Evolutionary conservation across 2,113 vertebrate species (phyloP), one percentile per base, ranked within the genome.

Genomic region (Lagopus leucura): DNA sequence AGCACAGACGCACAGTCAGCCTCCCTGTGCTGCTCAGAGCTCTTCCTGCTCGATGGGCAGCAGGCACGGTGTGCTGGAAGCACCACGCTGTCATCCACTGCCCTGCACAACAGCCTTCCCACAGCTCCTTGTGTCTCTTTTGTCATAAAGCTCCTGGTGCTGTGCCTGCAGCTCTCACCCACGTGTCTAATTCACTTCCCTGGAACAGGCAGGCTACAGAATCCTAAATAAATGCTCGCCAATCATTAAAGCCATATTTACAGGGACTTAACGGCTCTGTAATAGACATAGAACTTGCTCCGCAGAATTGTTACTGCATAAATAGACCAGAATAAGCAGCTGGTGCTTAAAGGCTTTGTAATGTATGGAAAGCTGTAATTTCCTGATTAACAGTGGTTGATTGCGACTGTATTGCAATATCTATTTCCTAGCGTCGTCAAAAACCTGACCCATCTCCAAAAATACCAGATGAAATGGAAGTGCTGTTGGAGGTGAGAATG

Each of bases 271-370:
- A 94, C 50, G 82, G 95, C 88, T 87, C 88, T 10, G 47, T 75
- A 92, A 81, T 54, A 72, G 87, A 67, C 80, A 38, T 5, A 54
- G 89, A 77, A 87, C 67, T 47, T 63, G 86, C 93, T 94, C 87
- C 80, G 88, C 84, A 77, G 74, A 90, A 71, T 48, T 95, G 92
- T 74, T 78, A 65, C 64, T 0, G 0, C 82, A 90, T 89, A 88
- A 95, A 96, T 27, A 90, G 8, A 65, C n/a, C 75, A 55, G 28
- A 54, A 90, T 63, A 80, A 96, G 90, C 92, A 97, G 94, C 94
- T 95, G 93, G 92, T 85, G 74, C 93, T 95, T 91, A 92, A 95
- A 94, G 86, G 91, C 89, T 94, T 73, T 86, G 94, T 86, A 94
- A 91, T 52, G 77, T 38, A 14, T 21, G 67, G 87, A 60, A 94